A percentile compares a stretch with the other conserved stretches of the same genome.
phyloP scores from a whole-genome alignment of 2,113 vertebrate species.

The Oceanites oceanicus region DNA sequence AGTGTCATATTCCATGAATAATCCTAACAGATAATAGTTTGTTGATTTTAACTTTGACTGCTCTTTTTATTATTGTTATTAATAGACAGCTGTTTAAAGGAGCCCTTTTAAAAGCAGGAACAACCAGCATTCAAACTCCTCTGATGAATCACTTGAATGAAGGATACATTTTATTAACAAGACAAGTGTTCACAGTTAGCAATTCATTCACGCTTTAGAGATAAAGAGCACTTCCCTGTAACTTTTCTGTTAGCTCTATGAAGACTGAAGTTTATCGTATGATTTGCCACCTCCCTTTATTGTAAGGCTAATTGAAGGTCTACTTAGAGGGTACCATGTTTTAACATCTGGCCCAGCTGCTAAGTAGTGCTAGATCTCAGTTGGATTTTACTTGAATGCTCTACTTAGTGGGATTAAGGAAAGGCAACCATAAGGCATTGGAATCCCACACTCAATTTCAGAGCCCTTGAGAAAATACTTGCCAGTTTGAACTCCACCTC shows the following conservation, averaged over 20 bases:
- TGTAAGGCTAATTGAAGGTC: background rate
- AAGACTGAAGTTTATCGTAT: background rate
- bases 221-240: background rate
- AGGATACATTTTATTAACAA: background rate
- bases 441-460: conserved; percentile 45
- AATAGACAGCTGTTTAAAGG: background rate
- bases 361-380: background rate
- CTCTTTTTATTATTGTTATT: background rate
- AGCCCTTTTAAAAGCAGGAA: background rate
- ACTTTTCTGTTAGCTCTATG: background rate
- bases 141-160: background rate
- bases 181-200: background rate
- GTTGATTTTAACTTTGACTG: conserved; percentile 19
- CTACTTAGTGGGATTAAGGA: conserved; percentile 17
- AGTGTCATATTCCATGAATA: conserved; percentile 12
- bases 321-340: background rate
- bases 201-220: background rate
- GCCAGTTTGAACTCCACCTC: conserved; percentile 50
- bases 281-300: background rate
- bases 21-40: conserved; percentile 7
- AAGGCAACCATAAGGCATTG: background rate
- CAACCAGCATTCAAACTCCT: background rate
- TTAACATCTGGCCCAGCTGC: conserved; percentile 25
- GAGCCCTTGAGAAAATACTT: conserved; percentile 70
- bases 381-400: conserved; percentile 29